Conservation (phyloP, 2,113 vertebrate species). For the Myanophis thanlyinensis region DNA sequence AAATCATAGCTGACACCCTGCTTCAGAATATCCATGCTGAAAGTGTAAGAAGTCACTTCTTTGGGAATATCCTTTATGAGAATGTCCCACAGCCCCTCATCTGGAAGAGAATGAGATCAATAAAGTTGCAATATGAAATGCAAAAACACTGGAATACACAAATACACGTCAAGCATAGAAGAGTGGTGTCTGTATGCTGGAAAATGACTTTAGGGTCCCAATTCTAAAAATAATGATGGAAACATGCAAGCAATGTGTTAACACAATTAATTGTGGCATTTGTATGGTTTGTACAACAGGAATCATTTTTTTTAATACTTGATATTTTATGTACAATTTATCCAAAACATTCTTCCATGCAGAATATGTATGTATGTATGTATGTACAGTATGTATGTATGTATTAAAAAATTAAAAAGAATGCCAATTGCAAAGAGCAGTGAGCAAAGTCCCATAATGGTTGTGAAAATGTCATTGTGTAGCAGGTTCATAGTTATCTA, state of each 20-base stretch:
- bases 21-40: slow-evolving; percentile 93
- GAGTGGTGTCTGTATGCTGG: background rate
- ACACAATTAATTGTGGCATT: background rate
- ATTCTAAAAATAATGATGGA: background rate
- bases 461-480: background rate
- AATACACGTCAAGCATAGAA: background rate
- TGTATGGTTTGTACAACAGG: background rate
- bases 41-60: slow-evolving; percentile 94
- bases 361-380: background rate
- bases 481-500: background rate
- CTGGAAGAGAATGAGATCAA: slow-evolving; percentile 61
- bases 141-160: background rate
- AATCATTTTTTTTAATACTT: background rate
- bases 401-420: background rate
- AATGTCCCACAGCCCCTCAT: slow-evolving; percentile 97
- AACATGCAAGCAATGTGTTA: background rate
- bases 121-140: background rate
- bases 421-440: background rate
- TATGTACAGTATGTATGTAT: no score
- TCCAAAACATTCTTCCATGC: background rate
- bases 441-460: background rate
- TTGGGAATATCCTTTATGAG: slow-evolving; percentile 97
- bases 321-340: background rate
- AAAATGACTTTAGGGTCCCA: background rate
- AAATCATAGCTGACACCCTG: slow-evolving; percentile 97